These are phyloP conservation scores for Strix uralensis DNA, from an alignment of 2,113 vertebrate species.

Conservation along the genomic window DNA sequence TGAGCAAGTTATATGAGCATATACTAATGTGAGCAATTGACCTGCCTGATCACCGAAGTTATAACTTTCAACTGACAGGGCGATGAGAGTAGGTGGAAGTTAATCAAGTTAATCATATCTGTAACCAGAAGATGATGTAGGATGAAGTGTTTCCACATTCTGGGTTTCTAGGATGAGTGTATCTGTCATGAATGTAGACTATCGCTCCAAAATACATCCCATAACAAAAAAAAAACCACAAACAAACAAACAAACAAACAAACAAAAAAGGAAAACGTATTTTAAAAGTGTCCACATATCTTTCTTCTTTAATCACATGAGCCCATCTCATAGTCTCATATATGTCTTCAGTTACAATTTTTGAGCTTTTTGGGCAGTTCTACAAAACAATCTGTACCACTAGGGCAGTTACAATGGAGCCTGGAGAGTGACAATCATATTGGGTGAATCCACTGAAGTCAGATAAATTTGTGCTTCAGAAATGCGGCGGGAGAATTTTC, in stretches of 20 bases:
- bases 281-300: background rate
- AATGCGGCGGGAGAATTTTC: background rate
- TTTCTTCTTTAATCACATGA: background rate
- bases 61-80: background rate
- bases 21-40: background rate
- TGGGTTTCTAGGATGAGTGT: background rate
- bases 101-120: background rate
- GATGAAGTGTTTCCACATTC: background rate
- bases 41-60: background rate
- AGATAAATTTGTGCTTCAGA: background rate
- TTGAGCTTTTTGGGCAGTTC: background rate
- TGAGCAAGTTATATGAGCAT: background rate
- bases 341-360: background rate
- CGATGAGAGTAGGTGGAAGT: background rate
- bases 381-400: background rate
- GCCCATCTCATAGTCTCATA: background rate
- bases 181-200: background rate
- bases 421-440: background rate
- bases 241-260: background rate
- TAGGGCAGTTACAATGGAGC: background rate
- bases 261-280: fast-evolving
- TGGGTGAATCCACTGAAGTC: background rate
- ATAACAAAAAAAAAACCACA: background rate
- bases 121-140: background rate
- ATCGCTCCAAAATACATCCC: background rate